Evolutionary conservation across 2,797 vertebrate genomes (phyloP).

Genomic region (Neosilurus mollespiculum): DNA sequence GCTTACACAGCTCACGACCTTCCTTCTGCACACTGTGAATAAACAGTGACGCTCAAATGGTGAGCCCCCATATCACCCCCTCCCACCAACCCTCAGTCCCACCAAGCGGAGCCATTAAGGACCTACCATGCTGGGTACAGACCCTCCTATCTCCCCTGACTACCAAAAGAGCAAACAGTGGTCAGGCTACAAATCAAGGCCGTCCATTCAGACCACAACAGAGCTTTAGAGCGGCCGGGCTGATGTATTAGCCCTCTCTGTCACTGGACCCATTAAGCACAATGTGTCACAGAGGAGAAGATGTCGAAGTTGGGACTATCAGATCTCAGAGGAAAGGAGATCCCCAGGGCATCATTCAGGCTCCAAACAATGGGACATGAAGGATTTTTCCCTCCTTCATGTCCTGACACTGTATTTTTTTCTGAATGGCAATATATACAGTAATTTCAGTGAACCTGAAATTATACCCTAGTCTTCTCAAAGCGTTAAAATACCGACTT

Average conservation of each 20-base stretch:
- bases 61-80: neutral
- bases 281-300: conserved; percentile 26
- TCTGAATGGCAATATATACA: conserved; percentile 9
- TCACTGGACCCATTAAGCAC: conserved; percentile 57
- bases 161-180: conserved; percentile 59
- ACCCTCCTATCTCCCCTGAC: conserved; percentile 39
- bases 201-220: conserved; percentile 55
- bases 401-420: neutral
- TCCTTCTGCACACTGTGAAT: conserved; percentile 17
- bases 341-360: neutral
- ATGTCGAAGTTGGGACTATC: neutral
- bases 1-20: neutral
- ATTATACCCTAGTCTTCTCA: conserved; percentile 19
- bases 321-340: neutral
- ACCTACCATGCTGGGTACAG: conserved; percentile 31
- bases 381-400: neutral
- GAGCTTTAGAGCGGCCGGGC: conserved; percentile 50
- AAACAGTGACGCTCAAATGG: conserved; percentile 4
- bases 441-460: conserved; percentile 35
- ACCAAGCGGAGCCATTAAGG: conserved; percentile 49
- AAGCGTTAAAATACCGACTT: conserved; percentile 28
- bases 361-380: neutral
- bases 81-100: neutral
- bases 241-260: conserved; percentile 58
- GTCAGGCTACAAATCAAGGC: conserved; percentile 59